Evolutionary conservation across 1,140 invertebrate species (phyloP).

Genomic region (Palaemon carinicauda): DNA sequence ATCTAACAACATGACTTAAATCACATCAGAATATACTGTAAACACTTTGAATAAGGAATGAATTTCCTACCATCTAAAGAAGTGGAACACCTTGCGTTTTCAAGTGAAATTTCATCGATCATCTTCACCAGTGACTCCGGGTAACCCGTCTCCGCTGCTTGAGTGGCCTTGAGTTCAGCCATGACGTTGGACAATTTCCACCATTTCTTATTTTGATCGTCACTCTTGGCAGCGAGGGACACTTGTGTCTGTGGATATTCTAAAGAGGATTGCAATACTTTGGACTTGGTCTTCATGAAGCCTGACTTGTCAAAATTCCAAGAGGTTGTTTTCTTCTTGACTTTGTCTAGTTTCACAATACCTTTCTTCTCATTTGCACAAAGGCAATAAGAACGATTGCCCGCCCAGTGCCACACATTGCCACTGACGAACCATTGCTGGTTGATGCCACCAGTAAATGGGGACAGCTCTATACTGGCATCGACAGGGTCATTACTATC

Average conservation of each 20-base stretch:
- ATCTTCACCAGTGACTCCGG: not conserved
- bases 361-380: not conserved
- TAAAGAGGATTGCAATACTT: not conserved
- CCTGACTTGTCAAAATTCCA: not conserved
- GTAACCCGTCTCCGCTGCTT: too few species aligned
- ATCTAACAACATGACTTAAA: too few species aligned
- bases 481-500: not conserved
- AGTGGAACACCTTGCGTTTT: not conserved
- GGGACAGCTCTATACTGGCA: not conserved
- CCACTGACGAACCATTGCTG: not conserved
- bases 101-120: not conserved
- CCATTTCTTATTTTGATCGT: constrained; percentile 10
- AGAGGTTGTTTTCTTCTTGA: not conserved
- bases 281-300: not conserved
- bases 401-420: not conserved
- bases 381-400: not conserved
- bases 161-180: not conserved
- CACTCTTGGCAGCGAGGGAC: not conserved
- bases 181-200: constrained; percentile 4
- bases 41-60: too few species aligned
- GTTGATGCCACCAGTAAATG: not conserved
- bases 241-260: constrained; percentile 3
- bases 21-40: too few species aligned
- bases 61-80: too few species aligned
- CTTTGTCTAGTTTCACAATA: not conserved